Base-by-base conservation (phyloP, 1,140 invertebrate species). In the Drosophila parvula region DNA sequence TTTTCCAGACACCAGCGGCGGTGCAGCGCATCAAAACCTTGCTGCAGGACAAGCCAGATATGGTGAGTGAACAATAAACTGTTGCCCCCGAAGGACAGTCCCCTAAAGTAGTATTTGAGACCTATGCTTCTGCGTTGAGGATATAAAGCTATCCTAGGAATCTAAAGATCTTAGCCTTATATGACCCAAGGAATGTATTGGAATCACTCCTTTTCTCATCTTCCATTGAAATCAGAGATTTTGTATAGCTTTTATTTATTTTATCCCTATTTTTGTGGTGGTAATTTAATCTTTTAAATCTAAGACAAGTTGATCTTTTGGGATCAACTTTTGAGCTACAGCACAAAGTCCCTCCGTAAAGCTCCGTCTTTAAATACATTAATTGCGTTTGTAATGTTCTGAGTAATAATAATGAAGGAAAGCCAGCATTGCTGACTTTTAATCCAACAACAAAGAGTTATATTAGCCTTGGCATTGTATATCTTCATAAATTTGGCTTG, bases 21-120 rank as follows among this genome's bases (percentile, higher is more conserved):
- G 96, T 98, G 0, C 93, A 95, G 22, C 96, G 96, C 93, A 94
- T 98, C 7, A 98, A 97, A 92, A 94, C 95, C 82, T 94, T 98
- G 51, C 92, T 97, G 51, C 92, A 94, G 50, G 93, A 94, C n/a
- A 95, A 95, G 91, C 93, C 94, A 32, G 95, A 96, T 79, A 95
- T 92, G 92, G 96, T 97, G 93, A 36, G 50, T 14, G 22, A n/a
- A n/a, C n/a, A n/a, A n/a, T n/a, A n/a, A n/a, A n/a, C n/a, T n/a
- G n/a, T n/a, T n/a, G 1, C 22, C 22, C 22, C 22, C 22, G 3
- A 22, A 22, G 22, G 22, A 22, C 22, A 22, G 22, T 22, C 22
- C 22, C 22, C 22, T 22, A 22, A 2, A 22, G 22, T 22, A 22
- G n/a, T n/a, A n/a, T n/a, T n/a, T n/a, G n/a, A n/a, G n/a, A n/a